phyloP scores from a whole-genome alignment of 2,888 invertebrate genomes.

The Microctonus brassicae region DNA sequence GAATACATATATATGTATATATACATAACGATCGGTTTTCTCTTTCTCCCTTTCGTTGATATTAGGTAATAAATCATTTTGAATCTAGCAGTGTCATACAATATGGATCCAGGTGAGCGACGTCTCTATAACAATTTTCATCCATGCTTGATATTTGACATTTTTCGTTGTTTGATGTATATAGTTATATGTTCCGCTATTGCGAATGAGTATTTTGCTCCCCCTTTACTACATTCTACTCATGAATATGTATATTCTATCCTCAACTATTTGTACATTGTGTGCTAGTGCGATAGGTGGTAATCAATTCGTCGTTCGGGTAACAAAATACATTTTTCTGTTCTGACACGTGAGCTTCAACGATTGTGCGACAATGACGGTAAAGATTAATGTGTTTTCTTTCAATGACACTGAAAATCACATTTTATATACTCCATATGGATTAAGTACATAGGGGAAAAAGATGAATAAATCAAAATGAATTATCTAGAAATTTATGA shows the following conservation, averaged over 20 bases:
- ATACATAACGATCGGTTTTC: constrained; percentile 5
- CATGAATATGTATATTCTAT: not conserved
- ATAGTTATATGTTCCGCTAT: not conserved
- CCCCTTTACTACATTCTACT: not conserved
- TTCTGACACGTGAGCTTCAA: not conserved
- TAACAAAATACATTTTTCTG: not conserved
- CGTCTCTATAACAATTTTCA: constrained; percentile 53
- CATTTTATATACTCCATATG: not conserved
- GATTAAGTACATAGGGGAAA: not conserved
- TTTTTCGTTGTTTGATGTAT: constrained; percentile 44
- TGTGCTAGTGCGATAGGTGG: not conserved
- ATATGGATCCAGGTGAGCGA: constrained; percentile 58
- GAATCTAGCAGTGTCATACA: constrained; percentile 56
- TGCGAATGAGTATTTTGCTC: not conserved
- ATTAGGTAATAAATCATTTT: constrained; percentile 65
- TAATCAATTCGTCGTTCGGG: constrained; percentile 2
- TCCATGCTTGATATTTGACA: constrained; percentile 51
- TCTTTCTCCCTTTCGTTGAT: constrained; percentile 45
- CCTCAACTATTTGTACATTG: not conserved
- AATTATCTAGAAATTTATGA: not conserved
- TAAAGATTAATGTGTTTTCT: constrained; percentile 32
- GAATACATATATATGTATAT: not conserved
- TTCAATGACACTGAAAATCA: constrained; percentile 12
- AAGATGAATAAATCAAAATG: not conserved
- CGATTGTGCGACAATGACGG: not conserved